phyloP scores from a whole-genome alignment of 92 coral and sea anemone genomes.

The Parazoanthus swiftii region DNA sequence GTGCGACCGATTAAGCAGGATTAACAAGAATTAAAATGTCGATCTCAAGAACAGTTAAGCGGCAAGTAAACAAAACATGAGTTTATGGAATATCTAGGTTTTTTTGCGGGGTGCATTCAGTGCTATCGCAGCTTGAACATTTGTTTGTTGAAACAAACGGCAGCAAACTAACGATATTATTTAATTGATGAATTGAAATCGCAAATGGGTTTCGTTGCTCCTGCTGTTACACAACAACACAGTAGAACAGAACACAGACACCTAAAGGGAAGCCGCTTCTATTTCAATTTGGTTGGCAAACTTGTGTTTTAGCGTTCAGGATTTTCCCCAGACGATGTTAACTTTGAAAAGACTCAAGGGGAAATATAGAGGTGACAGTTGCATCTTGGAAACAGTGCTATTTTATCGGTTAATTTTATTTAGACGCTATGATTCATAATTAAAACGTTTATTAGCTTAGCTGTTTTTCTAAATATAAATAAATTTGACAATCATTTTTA shows the following conservation, averaged over 20 bases:
- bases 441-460: not conserved
- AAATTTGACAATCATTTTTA: not conserved
- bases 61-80: not conserved
- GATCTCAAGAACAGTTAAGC: not conserved
- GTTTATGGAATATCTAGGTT: no score
- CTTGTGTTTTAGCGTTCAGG: not conserved
- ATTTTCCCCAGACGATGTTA: not conserved
- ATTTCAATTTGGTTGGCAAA: not conserved
- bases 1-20: not conserved
- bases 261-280: not conserved
- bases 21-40: not conserved
- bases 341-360: not conserved
- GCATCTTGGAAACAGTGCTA: not conserved
- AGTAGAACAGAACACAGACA: not conserved
- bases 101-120: not conserved
- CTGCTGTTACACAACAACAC: not conserved
- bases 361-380: not conserved
- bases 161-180: not conserved
- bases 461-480: not conserved
- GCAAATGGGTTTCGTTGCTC: not conserved
- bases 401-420: not conserved
- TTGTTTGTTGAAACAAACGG: not conserved
- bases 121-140: not conserved
- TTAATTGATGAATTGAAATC: not conserved
- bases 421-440: not conserved